Evolutionary conservation across 2,888 invertebrate species (phyloP).

Genomic region (Octodonta nipae): DNA sequence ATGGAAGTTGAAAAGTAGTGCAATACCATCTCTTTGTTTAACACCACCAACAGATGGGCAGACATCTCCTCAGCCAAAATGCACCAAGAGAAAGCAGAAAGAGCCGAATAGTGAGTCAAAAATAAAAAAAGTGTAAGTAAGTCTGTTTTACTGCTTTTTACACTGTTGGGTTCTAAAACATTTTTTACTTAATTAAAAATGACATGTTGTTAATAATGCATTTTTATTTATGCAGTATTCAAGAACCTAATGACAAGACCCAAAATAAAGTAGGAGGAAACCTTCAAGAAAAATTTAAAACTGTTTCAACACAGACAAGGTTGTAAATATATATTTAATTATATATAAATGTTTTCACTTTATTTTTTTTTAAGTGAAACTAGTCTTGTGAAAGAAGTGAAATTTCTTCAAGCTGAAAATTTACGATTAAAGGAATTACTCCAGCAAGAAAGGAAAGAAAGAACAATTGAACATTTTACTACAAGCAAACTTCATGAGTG

Average conservation of each 20-base stretch:
- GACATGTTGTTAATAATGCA: no score
- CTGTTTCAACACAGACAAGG: not conserved
- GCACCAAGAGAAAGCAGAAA: not conserved
- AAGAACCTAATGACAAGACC: not conserved
- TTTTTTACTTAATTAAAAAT: no score
- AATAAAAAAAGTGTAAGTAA: not conserved
- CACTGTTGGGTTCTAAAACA: not conserved
- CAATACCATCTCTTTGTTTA: constrained; percentile 4
- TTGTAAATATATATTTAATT: not conserved
- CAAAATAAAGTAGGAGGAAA: not conserved
- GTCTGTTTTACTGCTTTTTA: not conserved
- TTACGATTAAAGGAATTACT: constrained; percentile 1
- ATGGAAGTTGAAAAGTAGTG: constrained; percentile 4
- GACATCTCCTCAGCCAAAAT: not conserved
- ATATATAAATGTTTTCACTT: not conserved
- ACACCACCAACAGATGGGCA: not conserved
- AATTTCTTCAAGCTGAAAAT: constrained; percentile 1
- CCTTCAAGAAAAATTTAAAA: not conserved
- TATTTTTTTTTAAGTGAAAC: not conserved
- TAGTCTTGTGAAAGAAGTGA: not conserved
- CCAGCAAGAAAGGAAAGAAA: not conserved
- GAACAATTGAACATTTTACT: not conserved
- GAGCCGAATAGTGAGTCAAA: constrained; percentile 1
- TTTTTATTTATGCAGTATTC: not conserved
- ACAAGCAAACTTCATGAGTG: not conserved